phyloP scores from a whole-genome alignment of 2,888 invertebrate genomes.

The Lasioglossum vierecki region DNA sequence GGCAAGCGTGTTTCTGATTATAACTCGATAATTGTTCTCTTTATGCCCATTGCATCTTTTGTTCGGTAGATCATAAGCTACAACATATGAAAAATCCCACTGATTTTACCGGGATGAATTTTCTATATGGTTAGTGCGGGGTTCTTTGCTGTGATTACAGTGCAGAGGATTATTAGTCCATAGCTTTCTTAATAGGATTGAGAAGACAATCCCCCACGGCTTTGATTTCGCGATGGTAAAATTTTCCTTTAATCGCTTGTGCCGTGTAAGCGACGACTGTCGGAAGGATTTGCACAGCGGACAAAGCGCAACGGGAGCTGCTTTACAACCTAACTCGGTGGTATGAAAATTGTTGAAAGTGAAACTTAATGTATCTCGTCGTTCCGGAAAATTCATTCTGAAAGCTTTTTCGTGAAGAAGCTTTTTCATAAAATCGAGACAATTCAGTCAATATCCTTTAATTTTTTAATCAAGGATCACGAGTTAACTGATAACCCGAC shows the following conservation, averaged over 20 bases:
- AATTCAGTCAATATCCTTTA: neutral
- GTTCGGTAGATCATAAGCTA: no score
- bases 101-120: no score
- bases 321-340: neutral
- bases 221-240: neutral
- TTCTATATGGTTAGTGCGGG: no score
- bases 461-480: neutral
- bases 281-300: neutral
- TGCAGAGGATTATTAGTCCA: neutral
- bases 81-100: no score
- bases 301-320: neutral
- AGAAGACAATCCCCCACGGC: neutral
- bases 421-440: no score
- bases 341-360: neutral
- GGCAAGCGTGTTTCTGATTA: no score
- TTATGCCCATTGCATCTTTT: no score
- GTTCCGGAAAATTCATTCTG: neutral
- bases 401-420: neutral
- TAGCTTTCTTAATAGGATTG: constrained; percentile 2
- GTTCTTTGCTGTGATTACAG: neutral
- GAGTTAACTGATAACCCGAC: neutral
- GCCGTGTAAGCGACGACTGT: neutral
- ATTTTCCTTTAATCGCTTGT: neutral
- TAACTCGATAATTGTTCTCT: no score
- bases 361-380: neutral